Conservation (phyloP, 2,113 vertebrate species). For the Oophaga pumilio region DNA sequence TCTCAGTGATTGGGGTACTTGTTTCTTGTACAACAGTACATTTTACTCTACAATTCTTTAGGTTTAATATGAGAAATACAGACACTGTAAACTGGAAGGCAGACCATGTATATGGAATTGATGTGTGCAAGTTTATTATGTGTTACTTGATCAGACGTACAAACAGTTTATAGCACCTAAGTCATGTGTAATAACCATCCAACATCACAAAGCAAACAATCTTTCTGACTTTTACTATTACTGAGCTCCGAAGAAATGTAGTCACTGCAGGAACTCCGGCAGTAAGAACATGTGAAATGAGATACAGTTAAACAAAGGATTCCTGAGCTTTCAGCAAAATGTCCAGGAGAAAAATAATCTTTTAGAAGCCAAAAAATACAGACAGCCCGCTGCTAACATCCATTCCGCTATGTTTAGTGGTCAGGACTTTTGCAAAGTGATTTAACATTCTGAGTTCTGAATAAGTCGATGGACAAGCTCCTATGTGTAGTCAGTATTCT, state of each 20-base stretch:
- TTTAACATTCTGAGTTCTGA: constrained; percentile 20
- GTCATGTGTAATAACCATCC: constrained; percentile 56
- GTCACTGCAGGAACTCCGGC: constrained; percentile 52
- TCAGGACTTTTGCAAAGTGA: constrained; percentile 34
- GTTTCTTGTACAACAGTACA: constrained; percentile 6
- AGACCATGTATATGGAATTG: constrained; percentile 50
- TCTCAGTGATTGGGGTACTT: neutral
- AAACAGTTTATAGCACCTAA: constrained; percentile 58
- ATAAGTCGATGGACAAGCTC: constrained; percentile 18
- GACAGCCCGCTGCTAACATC: constrained; percentile 43
- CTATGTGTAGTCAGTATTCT: neutral
- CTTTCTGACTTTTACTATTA: constrained; percentile 44
- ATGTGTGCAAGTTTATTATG: constrained; percentile 56
- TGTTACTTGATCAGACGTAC: constrained; percentile 58
- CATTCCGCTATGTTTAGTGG: constrained; percentile 35
- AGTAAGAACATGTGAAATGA: constrained; percentile 53
- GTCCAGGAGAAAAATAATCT: constrained; percentile 54
- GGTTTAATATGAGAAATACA: constrained; percentile 52
- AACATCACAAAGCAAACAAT: constrained; percentile 59
- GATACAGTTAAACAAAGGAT: constrained; percentile 58
- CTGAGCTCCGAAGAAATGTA: constrained; percentile 43
- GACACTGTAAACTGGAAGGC: constrained; percentile 53
- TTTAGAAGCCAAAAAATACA: constrained; percentile 54
- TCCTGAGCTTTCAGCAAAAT: constrained; percentile 57
- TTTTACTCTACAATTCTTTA: constrained; percentile 36